Evolutionary conservation across 2,888 invertebrate genomes (phyloP).

Genomic region (Venusia cambrica): DNA sequence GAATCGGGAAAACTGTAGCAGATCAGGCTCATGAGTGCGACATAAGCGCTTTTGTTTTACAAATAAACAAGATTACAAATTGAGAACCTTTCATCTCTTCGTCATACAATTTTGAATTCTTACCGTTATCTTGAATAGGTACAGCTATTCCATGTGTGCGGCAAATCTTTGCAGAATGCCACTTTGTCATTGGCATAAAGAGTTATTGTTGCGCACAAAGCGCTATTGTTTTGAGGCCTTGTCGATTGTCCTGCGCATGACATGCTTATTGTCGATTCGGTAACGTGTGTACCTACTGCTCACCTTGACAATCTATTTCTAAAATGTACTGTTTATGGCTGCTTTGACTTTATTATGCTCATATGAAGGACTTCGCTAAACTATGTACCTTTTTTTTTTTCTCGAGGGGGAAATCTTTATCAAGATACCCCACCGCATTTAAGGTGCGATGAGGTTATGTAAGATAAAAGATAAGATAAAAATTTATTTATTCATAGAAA

Average conservation of each 20-base stretch:
- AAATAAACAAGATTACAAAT: slow-evolving; percentile 5
- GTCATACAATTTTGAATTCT: slow-evolving; percentile 14
- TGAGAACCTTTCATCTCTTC: slow-evolving; percentile 3
- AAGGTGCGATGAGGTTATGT: too few species aligned
- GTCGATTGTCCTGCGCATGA: slow-evolving; percentile 61
- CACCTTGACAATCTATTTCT: slow-evolving; percentile 45
- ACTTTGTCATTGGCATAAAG: slow-evolving; percentile 67
- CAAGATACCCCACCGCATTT: too few species aligned
- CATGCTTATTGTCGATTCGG: slow-evolving; percentile 38
- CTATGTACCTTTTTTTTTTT: too few species aligned
- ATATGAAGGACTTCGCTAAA: slow-evolving; percentile 1
- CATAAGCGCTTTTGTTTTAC: too few species aligned
- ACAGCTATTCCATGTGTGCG: slow-evolving; percentile 42
- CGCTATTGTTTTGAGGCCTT: slow-evolving; percentile 58
- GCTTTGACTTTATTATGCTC: background rate
- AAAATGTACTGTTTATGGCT: slow-evolving; percentile 8
- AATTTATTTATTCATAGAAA: too few species aligned
- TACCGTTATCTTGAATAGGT: slow-evolving; percentile 19
- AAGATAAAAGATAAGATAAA: too few species aligned
- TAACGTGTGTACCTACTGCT: slow-evolving; percentile 36
- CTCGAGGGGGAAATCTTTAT: too few species aligned
- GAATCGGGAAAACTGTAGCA: too few species aligned
- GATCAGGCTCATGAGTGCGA: too few species aligned
- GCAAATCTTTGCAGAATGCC: slow-evolving; percentile 69
- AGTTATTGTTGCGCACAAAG: slow-evolving; percentile 64